phyloP scores from a whole-genome alignment of 2,888 invertebrate genomes.

The Phrixothrix hirtus region DNA sequence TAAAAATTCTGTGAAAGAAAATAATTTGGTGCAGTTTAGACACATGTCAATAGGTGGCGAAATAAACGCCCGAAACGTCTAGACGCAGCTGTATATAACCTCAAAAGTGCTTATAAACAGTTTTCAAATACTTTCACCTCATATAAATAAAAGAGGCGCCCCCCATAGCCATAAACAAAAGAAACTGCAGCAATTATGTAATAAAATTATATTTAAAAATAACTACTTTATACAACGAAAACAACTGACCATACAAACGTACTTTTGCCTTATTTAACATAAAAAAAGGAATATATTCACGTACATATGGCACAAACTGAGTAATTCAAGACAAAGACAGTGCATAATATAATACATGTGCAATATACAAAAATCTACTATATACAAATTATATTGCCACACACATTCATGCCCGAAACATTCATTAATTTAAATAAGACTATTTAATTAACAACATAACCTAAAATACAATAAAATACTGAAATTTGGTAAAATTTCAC shows the following conservation, averaged over 20 bases:
- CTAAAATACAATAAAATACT: background rate
- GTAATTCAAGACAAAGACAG: conserved; percentile 14
- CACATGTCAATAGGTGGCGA: too few relatives aligned
- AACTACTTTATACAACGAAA: conserved; percentile 26
- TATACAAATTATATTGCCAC: conserved; percentile 17
- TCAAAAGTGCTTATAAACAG: too few relatives aligned
- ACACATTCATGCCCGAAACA: conserved; percentile 6
- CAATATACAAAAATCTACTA: conserved; percentile 20
- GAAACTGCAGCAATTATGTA: too few relatives aligned
- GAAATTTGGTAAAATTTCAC: background rate
- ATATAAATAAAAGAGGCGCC: too few relatives aligned
- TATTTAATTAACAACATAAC: too few relatives aligned
- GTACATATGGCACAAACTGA: conserved; percentile 29
- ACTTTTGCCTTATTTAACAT: conserved; percentile 3
- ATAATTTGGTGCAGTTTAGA: too few relatives aligned
- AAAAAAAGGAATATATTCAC: conserved; percentile 2
- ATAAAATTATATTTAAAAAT: conserved; percentile 25
- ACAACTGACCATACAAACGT: conserved; percentile 21
- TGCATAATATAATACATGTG: conserved; percentile 30
- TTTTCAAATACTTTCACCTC: too few relatives aligned
- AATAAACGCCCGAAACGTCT: too few relatives aligned
- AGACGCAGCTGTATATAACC: too few relatives aligned
- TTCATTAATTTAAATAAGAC: too few relatives aligned
- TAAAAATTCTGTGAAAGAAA: too few relatives aligned
- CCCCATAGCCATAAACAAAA: too few relatives aligned